These are phyloP conservation scores for Montipora foliosa DNA, from an alignment of 64 coral and sea anemone genomes.

Conservation along the genomic window DNA sequence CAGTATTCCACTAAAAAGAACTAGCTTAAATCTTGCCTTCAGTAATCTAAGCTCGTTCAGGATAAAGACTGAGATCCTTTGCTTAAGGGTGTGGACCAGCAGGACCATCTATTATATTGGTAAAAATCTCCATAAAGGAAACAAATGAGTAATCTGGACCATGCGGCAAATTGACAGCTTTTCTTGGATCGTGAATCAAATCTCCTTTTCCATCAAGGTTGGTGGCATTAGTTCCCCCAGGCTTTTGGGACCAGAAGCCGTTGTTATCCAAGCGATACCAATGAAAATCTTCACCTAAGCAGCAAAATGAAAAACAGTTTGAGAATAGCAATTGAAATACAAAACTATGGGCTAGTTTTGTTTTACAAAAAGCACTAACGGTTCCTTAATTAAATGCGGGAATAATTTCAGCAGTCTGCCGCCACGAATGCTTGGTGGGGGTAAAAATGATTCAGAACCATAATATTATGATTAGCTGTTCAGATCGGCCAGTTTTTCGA, in stretches of 20 bases:
- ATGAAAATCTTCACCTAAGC: background rate
- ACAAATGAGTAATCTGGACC: slow-evolving; percentile 1
- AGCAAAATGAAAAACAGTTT: background rate
- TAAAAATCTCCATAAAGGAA: slow-evolving; percentile 36
- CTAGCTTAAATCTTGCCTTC: background rate
- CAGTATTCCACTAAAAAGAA: background rate
- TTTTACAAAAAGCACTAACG: background rate
- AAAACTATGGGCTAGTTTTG: background rate
- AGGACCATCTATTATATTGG: slow-evolving; percentile 26
- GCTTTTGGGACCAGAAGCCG: slow-evolving; percentile 26
- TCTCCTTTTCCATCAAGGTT: background rate
- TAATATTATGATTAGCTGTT: background rate
- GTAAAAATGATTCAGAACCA: background rate
- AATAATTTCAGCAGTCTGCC: background rate
- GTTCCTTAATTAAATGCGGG: background rate
- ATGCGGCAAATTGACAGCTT: background rate
- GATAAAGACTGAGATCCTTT: background rate
- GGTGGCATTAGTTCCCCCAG: background rate
- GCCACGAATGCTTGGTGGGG: background rate
- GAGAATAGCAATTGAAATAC: background rate
- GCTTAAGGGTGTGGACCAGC: background rate
- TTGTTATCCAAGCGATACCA: slow-evolving; percentile 30
- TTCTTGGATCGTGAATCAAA: slow-evolving; percentile 1
- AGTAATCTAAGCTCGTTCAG: background rate
- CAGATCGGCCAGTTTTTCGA: too few relatives aligned